Base-by-base conservation (phyloP, 2,888 invertebrate species). In the Drepanosiphum platanoidis region DNA sequence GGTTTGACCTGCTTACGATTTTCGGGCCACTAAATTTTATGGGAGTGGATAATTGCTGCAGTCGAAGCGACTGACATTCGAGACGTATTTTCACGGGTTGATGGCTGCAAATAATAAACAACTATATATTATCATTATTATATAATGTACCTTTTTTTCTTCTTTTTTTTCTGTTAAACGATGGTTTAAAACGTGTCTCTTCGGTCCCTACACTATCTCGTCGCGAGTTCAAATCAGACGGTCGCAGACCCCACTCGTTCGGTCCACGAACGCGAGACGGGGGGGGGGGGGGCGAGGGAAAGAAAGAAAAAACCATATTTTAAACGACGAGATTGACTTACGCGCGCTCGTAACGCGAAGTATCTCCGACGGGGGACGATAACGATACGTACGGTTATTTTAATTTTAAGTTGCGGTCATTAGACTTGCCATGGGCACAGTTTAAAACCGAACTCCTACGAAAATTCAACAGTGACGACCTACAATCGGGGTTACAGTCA, bases 361-460 rank as follows among this genome's bases (percentile, higher is more conserved):
- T n/a, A n/a, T n/a, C n/a, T n/a, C n/a, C n/a, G n/a, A n/a, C n/a
- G 42, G 42, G 42, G 42, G 8, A 9, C 42, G 42, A 42, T 11
- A 11, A 42, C 42, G 42, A 42, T n/a, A n/a, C n/a, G n/a, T n/a
- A n/a, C n/a, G n/a, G n/a, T n/a, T n/a, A n/a, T n/a, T n/a, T n/a
- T n/a, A n/a, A n/a, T n/a, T n/a, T n/a, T n/a, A 93, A 13, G 3
- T 13, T 52, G 15, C 52, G 52, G 15, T 3, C 18, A 52, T 52
- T 52, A 3, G 39, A 18, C 52, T 52, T 18, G 3, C 52, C 18
- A 13, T 52, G 22, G 52, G 13, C 52, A 52, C 22, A 52, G 52
- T 13, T 52, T 3, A 18, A 22, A 52, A 13, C 52, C 7, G 13
- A 18, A 52, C 18, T 52, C 22, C 22, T 52, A 52, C 13, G 13